These are phyloP conservation scores for Autographa gamma DNA, from an alignment of 2,888 invertebrate species.

Conservation along the genomic window DNA sequence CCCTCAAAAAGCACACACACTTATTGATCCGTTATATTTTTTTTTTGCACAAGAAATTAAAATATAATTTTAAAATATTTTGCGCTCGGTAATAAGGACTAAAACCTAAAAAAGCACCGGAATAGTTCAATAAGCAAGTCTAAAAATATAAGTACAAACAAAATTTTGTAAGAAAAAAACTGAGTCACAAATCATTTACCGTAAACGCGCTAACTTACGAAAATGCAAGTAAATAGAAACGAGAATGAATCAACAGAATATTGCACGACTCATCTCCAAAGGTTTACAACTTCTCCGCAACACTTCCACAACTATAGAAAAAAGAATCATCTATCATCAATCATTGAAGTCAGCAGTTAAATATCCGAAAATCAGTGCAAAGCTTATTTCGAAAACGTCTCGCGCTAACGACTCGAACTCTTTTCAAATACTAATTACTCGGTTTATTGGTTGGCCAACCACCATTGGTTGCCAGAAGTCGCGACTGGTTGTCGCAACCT, in stretches of 20 bases:
- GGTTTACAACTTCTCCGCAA: not conserved
- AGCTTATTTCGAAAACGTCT: constrained; percentile 55
- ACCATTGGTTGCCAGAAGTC: constrained; percentile 54
- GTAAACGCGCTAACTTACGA: constrained; percentile 2
- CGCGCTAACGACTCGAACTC: constrained; percentile 67
- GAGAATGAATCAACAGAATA: constrained; percentile 1
- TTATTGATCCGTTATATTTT: too few relatives aligned
- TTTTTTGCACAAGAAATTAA: too few relatives aligned
- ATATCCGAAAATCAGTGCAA: constrained; percentile 41
- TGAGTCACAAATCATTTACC: constrained; percentile 1
- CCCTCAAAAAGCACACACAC: too few relatives aligned
- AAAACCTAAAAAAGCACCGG: not conserved
- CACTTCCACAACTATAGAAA: not conserved
- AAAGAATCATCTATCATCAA: constrained; percentile 20
- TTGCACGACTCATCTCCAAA: constrained; percentile 3
- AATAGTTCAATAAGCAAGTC: not conserved
- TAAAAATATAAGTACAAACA: not conserved
- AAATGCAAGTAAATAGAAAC: constrained; percentile 10
- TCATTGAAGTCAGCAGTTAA: constrained; percentile 26
- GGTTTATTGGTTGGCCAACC: constrained; percentile 67
- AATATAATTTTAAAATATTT: too few relatives aligned
- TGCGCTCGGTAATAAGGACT: not conserved
- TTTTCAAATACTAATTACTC: constrained; percentile 68
- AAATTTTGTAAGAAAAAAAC: not conserved
- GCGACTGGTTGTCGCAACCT: constrained; percentile 56